Conservation (phyloP, 92 coral and sea anemone genomes). For the Meandrina meandrites region DNA sequence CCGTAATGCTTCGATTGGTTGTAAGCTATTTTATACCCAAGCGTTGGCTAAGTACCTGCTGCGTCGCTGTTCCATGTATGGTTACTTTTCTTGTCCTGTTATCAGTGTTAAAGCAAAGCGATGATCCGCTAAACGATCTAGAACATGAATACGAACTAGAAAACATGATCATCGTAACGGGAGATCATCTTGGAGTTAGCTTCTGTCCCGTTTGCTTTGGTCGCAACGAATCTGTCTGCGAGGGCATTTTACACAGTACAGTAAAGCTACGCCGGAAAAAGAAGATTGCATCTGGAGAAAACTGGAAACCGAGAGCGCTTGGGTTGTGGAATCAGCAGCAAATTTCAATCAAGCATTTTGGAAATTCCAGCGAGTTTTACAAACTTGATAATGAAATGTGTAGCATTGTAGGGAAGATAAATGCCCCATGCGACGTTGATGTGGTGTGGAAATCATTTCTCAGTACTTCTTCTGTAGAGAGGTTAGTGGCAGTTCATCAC, state of each 20-base stretch:
- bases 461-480: constrained; percentile 57
- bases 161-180: neutral
- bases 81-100: neutral
- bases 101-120: neutral
- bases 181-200: constrained; percentile 41
- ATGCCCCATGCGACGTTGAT: constrained; percentile 57
- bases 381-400: constrained; percentile 74
- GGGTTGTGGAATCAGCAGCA: constrained; percentile 58
- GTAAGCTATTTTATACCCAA: constrained; percentile 14
- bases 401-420: constrained; percentile 46
- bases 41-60: constrained; percentile 29
- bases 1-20: neutral
- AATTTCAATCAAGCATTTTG: constrained; percentile 75
- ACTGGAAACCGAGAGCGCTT: constrained; percentile 41
- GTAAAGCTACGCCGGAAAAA: constrained; percentile 32
- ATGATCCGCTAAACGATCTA: neutral
- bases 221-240: constrained; percentile 55
- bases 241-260: constrained; percentile 47
- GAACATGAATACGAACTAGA: neutral
- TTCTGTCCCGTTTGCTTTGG: constrained; percentile 92
- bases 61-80: neutral
- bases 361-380: constrained; percentile 53
- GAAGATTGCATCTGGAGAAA: neutral
- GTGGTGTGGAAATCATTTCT: constrained; percentile 73
- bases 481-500: constrained; percentile 31